A percentile compares a stretch with the other conserved stretches of the same genome.
Conservation (phyloP, 2,888 invertebrate species). For the Torymus auratus region DNA sequence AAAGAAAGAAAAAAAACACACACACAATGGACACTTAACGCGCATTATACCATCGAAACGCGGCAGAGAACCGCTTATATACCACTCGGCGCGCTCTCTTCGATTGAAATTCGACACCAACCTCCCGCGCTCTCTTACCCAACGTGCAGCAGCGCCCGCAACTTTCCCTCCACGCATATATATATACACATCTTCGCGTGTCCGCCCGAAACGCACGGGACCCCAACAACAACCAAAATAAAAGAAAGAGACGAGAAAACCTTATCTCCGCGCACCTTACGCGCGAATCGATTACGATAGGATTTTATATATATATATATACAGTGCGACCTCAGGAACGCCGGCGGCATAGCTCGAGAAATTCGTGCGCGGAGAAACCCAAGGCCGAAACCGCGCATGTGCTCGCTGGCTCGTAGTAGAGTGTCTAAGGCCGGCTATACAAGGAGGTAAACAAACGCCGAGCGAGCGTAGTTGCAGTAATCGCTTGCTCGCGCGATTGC, state of each 20-base stretch:
- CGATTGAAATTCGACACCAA: background rate
- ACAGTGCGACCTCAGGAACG: no score
- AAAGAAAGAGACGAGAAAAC: no score
- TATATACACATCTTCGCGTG: no score
- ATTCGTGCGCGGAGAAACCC: constrained; percentile 62
- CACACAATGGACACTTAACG: no score
- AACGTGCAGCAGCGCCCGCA: background rate
- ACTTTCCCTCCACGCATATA: no score
- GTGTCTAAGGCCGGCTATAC: constrained; percentile 42
- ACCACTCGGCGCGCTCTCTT: background rate
- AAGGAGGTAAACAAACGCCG: constrained; percentile 52
- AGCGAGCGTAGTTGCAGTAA: background rate
- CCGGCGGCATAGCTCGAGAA: constrained; percentile 56
- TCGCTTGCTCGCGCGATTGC: constrained; percentile 12
- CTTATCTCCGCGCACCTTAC: no score
- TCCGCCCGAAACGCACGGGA: no score
- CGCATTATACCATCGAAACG: no score
- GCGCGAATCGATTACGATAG: no score
- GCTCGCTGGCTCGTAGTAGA: background rate
- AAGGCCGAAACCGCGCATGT: constrained; percentile 61
- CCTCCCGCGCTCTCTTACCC: background rate
- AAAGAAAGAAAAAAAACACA: no score
- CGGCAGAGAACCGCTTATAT: background rate
- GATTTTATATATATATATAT: no score
- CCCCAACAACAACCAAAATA: no score